Base-by-base conservation (phyloP, 2,888 invertebrate species). In the Eucriotettix oculatus region DNA sequence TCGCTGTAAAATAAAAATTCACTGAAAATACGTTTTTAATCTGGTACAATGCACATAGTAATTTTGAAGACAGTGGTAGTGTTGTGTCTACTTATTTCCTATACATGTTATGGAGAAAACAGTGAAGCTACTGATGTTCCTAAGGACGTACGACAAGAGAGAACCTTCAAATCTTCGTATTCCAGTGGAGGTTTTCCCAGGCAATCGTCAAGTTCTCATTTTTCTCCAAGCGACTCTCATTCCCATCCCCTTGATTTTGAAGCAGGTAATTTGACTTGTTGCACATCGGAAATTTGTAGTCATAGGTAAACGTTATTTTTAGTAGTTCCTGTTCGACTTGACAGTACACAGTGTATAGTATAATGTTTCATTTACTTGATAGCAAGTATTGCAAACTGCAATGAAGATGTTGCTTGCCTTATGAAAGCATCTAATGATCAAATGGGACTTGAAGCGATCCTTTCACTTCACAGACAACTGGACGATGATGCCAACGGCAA, bases 401-500 rank as follows among this genome's bases (percentile, higher is more conserved):
- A 82, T 71, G 88, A 90, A 70, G 90, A 90, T 73, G 77, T 85
- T 64, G 80, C 84, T 65, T 90, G 90, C 70, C 80, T 88, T 66
- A 79, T 80, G 58, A 80, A 79, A 74, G 78, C 79, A 68, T 77
- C 82, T 61, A 86, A 85, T 70, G 95, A 96, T 78, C 84, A 85
- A 66, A 80, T 87, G 59, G 94, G 93, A 42, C 84, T 93, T 71
- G 95, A 95, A 73, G 96, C 98, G 61, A 96, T 99, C 71, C 84
- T 83, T 65, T 85, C 87, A 66, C 83, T 99, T 54, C 98, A 99
- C 77, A 81, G 86, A 65, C 93, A 96, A 73, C 80, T 99, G 66
- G 98, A 99, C 73, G 98, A 99, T 72, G 98, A 99, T 78, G 90
- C 90, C 68, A 94, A 97, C 76, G 98, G 98, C 63, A 93, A 93